Conservation (phyloP, 2,888 invertebrate genomes). For the Leptopterna dolabrata region DNA sequence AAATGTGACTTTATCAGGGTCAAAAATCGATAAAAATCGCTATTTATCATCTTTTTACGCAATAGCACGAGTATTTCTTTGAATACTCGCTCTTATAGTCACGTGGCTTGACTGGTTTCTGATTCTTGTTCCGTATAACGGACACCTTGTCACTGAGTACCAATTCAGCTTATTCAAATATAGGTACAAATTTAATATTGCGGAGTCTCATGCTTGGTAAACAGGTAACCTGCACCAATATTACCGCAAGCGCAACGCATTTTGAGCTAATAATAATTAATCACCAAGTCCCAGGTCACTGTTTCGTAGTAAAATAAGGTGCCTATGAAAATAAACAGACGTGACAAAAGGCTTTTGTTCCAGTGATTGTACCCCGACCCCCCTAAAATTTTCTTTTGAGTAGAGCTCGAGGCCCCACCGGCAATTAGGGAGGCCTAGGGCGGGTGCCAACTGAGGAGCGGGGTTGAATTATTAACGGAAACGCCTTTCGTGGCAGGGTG, state of each 20-base stretch:
- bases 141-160: too few species aligned
- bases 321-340: conserved; percentile 12
- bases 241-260: not conserved
- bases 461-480: conserved; percentile 16
- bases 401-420: not conserved
- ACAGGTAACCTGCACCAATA: not conserved
- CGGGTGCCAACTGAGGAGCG: not conserved
- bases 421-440: not conserved
- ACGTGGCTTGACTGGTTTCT: too few species aligned
- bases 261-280: conserved; percentile 7
- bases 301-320: not conserved
- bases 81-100: too few species aligned
- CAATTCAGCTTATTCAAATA: too few species aligned
- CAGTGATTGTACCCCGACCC: not conserved
- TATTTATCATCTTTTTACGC: too few species aligned
- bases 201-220: not conserved
- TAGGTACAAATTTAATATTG: too few species aligned
- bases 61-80: too few species aligned
- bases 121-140: too few species aligned
- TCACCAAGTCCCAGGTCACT: not conserved
- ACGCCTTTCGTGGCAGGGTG: not conserved
- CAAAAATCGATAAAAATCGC: too few species aligned
- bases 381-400: not conserved
- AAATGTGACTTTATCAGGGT: too few species aligned
- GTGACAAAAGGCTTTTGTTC: conserved; percentile 23